Conservation (phyloP, 2,888 invertebrate species). For the Oligia latruncula region DNA sequence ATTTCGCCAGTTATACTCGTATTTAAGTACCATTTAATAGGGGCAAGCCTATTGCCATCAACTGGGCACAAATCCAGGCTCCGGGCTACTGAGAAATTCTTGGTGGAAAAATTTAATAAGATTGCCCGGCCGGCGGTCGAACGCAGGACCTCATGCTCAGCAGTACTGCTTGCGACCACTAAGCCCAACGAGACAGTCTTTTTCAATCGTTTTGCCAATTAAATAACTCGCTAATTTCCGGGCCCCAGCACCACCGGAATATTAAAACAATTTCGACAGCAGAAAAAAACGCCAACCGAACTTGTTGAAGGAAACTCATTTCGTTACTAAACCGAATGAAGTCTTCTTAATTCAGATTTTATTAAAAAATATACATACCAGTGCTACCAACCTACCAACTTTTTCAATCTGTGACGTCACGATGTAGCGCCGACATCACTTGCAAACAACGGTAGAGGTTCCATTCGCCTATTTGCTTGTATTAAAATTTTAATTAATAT, state of each 20-base stretch:
- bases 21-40: too few relatives aligned
- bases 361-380: constrained; percentile 61
- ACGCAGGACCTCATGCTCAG: too few relatives aligned
- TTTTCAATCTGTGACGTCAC: constrained; percentile 62
- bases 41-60: too few relatives aligned
- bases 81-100: too few relatives aligned
- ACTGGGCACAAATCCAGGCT: too few relatives aligned
- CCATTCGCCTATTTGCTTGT: constrained; percentile 25
- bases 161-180: too few relatives aligned
- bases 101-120: too few relatives aligned
- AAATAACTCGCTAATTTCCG: neutral
- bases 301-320: constrained; percentile 68
- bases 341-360: constrained; percentile 69
- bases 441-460: constrained; percentile 12
- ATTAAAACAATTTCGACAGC: constrained; percentile 70
- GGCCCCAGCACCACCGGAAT: constrained; percentile 48
- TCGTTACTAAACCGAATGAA: constrained; percentile 64
- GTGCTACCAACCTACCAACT: constrained; percentile 55
- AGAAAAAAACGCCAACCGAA: constrained; percentile 58
- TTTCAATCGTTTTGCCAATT: too few relatives aligned
- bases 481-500: constrained; percentile 30
- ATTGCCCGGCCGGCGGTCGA: too few relatives aligned
- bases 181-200: too few relatives aligned
- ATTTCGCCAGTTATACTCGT: too few relatives aligned
- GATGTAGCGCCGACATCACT: constrained; percentile 22